Evolutionary conservation across 2,888 invertebrate genomes (phyloP), one percentile per base, ranked within the genome.

Genomic region (Sarcophaga variegata): DNA sequence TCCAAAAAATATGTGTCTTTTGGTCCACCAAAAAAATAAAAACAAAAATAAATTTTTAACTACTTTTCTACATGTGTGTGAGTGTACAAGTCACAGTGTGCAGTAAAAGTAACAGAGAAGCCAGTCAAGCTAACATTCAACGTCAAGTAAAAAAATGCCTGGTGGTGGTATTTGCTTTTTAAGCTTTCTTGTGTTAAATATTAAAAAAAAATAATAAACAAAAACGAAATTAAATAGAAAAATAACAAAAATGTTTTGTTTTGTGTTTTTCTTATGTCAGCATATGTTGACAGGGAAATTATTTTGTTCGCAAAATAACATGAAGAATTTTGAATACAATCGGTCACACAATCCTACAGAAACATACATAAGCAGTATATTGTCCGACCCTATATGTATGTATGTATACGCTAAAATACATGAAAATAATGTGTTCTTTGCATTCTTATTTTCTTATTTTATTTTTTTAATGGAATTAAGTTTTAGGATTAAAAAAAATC

Each of bases 91-190:
- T 27, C 27, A 64, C 47, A 45, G 14, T 54, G 37, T 64, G 12
- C 10, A 37, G 37, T 37, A 37, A 49, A 59, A 20, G 60, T 60
- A 45, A 6, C n/a, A 66, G 25, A 22, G 2, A 54, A 59, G 63
- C 59, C 54, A 54, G 54, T 54, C 54, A 14, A 49, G 37, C 49
- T 4, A 49, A 49, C 49, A 49, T 14, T 14, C 49, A 54, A 54
- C 54, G 17, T 54, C 37, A 37, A 37, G 17, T 17, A 54, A 54
- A 54, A 81, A 86, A 83, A 78, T 86, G 75, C 60, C 81, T 78
- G 81, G 72, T 81, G 78, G 83, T 81, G 78, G 86, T 66, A 76
- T 72, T 86, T 81, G 59, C 74, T 83, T 86, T 76, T 83, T 81
- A 74, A 83, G 77, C 81, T 83, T 74, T 64, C 78, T 74, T 77